Evolutionary conservation across 2,797 vertebrate genomes (phyloP).

Genomic region (Paguma larvata): DNA sequence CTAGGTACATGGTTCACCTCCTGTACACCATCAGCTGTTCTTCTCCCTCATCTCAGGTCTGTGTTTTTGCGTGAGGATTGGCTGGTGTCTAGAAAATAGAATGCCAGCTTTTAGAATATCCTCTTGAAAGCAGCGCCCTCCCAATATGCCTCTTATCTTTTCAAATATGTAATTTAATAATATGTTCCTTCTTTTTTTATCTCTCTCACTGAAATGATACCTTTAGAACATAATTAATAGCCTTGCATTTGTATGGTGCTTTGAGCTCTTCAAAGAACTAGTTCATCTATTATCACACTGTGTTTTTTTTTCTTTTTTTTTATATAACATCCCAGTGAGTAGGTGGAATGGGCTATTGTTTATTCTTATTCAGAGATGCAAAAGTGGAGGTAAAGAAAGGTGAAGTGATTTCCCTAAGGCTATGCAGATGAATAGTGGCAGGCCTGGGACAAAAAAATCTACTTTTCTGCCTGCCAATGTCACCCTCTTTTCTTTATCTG

Average conservation of each 20-base stretch:
- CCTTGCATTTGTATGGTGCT: constrained; percentile 39
- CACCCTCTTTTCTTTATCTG: not conserved
- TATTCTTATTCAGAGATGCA: constrained; percentile 48
- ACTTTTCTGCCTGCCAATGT: not conserved
- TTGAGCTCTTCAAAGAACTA: constrained; percentile 60
- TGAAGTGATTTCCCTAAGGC: constrained; percentile 25
- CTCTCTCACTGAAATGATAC: constrained; percentile 64
- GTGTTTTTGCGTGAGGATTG: constrained; percentile 53
- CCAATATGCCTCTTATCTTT: constrained; percentile 64
- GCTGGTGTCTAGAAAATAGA: constrained; percentile 61
- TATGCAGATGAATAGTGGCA: not conserved
- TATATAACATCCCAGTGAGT: not conserved
- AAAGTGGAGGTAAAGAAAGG: constrained; percentile 11
- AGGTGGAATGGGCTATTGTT: not conserved
- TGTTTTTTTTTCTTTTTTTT: constrained; percentile 39
- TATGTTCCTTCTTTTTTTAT: constrained; percentile 63
- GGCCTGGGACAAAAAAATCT: not conserved
- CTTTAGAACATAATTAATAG: constrained; percentile 77
- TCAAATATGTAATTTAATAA: constrained; percentile 76
- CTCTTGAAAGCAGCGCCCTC: constrained; percentile 68
- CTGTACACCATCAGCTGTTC: not conserved
- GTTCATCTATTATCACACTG: constrained; percentile 58
- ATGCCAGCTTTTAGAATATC: constrained; percentile 66
- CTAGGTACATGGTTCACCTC: not conserved
- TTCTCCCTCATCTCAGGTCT: constrained; percentile 13